phyloP scores from a whole-genome alignment of 2,888 invertebrate genomes.

The Caenorhabditis virilis region DNA sequence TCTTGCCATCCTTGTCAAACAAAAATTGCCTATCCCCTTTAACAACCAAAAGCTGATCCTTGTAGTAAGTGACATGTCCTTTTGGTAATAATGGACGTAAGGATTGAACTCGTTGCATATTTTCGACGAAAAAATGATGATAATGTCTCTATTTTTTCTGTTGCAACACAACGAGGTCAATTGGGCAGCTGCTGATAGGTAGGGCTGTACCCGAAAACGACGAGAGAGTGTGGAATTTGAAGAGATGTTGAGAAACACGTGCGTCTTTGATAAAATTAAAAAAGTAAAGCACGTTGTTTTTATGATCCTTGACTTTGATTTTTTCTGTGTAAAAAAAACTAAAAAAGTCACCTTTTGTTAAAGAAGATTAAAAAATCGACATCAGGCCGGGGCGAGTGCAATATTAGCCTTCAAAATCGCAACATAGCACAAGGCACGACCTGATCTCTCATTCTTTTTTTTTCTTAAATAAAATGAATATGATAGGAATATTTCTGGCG shows the following conservation, averaged over 20 bases:
- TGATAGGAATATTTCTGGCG: no score
- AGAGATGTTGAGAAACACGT: not conserved
- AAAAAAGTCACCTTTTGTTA: not conserved
- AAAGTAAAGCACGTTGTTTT: no score
- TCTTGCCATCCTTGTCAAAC: slow-evolving; percentile 62
- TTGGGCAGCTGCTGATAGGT: no score
- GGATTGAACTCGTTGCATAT: slow-evolving; percentile 53
- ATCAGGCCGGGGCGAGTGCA: slow-evolving; percentile 45
- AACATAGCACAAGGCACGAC: slow-evolving; percentile 30
- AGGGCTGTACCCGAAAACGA: no score
- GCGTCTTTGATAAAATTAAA: not conserved
- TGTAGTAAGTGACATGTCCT: slow-evolving; percentile 45
- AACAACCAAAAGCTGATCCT: slow-evolving; percentile 76
- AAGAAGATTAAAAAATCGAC: not conserved
- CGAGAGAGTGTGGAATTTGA: not conserved
- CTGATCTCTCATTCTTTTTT: slow-evolving; percentile 12
- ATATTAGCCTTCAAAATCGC: slow-evolving; percentile 17
- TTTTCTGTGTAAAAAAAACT: not conserved
- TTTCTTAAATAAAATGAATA: no score
- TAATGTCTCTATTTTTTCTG: not conserved
- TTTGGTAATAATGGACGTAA: slow-evolving; percentile 57
- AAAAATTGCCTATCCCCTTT: slow-evolving; percentile 53
- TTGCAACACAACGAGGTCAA: not conserved
- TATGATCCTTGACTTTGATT: not conserved
- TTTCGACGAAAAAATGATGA: no score